Evolutionary conservation across 2,797 vertebrate genomes (phyloP).

Genomic region (Anguilla pacifica): DNA sequence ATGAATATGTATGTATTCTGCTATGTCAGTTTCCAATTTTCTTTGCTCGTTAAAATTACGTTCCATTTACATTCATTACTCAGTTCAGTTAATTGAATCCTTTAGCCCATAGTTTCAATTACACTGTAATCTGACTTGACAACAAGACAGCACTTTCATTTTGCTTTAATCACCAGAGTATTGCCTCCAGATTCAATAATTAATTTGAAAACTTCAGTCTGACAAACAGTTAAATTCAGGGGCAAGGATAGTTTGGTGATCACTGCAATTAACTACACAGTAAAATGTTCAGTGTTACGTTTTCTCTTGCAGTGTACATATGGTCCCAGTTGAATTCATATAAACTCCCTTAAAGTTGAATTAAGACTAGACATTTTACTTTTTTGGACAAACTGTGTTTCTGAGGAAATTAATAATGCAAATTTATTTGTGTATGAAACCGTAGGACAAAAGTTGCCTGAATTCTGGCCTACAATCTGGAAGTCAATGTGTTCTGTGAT

Average conservation of each 20-base stretch:
- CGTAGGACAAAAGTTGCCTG: not conserved
- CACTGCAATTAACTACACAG: too few species aligned
- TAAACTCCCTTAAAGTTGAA: too few species aligned
- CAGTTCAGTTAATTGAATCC: conserved; percentile 7
- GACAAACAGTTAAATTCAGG: too few species aligned
- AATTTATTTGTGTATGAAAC: not conserved
- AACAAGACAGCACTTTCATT: not conserved
- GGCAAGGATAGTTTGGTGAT: too few species aligned
- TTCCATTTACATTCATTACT: not conserved
- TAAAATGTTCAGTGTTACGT: too few species aligned
- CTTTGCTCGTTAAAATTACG: not conserved
- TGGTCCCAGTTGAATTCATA: too few species aligned
- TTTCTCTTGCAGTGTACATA: too few species aligned
- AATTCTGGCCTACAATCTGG: not conserved
- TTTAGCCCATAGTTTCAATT: conserved; percentile 3
- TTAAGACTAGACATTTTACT: too few species aligned
- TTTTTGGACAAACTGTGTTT: not conserved
- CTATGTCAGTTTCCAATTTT: conserved; percentile 2
- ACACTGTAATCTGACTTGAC: not conserved
- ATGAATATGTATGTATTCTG: not conserved
- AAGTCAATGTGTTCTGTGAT: not conserved
- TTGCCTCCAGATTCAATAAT: not conserved
- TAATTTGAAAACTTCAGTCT: not conserved
- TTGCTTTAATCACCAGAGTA: not conserved
- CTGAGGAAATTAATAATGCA: not conserved